A percentile compares a stretch with the other conserved stretches of the same genome.
These are phyloP conservation scores for Nymphalis polychloros DNA, from an alignment of 2,888 invertebrate genomes.

Conservation along the genomic window DNA sequence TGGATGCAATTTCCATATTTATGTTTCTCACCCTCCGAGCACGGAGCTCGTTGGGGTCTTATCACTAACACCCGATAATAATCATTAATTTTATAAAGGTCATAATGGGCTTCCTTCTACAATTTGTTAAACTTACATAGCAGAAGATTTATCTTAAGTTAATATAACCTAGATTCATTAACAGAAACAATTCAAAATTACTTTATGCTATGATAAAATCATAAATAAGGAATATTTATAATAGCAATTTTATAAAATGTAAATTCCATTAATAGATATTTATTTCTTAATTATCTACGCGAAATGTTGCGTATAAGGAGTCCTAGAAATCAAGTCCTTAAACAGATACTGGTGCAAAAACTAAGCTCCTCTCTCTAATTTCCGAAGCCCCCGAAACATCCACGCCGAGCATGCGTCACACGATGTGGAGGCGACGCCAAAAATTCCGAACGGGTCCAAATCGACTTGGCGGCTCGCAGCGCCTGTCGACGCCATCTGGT, in stretches of 20 bases:
- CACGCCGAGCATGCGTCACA: slow-evolving; percentile 47
- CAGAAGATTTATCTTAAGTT: no score
- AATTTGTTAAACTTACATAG: neutral
- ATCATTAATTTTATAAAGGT: slow-evolving; percentile 3
- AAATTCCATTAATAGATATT: no score
- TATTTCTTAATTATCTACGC: no score
- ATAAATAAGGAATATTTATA: no score
- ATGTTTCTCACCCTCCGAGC: slow-evolving; percentile 11
- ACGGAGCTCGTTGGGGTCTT: neutral
- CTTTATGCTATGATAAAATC: no score
- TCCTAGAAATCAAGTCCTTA: neutral
- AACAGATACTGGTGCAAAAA: neutral
- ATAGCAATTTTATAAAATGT: no score
- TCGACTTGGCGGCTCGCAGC: slow-evolving; percentile 59
- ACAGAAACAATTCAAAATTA: no score
- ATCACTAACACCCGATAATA: slow-evolving; percentile 1
- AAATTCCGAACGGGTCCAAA: slow-evolving; percentile 60
- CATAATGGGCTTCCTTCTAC: neutral
- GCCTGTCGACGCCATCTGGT: slow-evolving; percentile 77
- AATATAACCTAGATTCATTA: no score
- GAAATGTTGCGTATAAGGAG: neutral
- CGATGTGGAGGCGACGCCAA: slow-evolving; percentile 71
- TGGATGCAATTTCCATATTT: slow-evolving; percentile 7
- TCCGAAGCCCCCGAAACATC: slow-evolving; percentile 31
- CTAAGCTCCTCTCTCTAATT: slow-evolving; percentile 11